Evolutionary conservation across 2,888 invertebrate species (phyloP).

Genomic region (Lasioglossum villosulum): DNA sequence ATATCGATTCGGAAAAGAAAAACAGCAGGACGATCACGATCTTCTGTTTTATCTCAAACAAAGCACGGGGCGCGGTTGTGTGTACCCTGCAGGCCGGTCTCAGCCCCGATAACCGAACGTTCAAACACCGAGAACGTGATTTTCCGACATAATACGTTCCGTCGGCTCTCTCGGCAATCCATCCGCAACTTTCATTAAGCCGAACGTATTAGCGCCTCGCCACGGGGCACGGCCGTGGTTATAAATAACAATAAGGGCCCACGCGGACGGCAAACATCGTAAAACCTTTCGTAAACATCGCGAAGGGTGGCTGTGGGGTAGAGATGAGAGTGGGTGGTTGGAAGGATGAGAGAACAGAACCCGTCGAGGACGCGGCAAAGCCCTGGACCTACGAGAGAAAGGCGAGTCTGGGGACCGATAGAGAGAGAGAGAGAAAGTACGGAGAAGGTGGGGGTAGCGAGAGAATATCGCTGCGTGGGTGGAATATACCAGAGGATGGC

Average conservation of each 20-base stretch:
- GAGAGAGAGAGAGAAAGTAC: constrained; percentile 14
- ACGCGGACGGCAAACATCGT: constrained; percentile 72
- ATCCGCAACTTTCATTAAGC: constrained; percentile 73
- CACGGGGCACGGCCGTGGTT: constrained; percentile 65
- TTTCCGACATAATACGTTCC: constrained; percentile 38
- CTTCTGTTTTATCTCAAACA: constrained; percentile 28
- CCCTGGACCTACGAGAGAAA: constrained; percentile 18
- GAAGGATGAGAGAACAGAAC: neutral
- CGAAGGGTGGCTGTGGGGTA: neutral
- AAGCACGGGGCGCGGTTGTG: neutral
- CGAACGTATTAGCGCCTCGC: constrained; percentile 69
- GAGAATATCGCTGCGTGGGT: constrained; percentile 65
- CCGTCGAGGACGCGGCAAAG: constrained; percentile 24
- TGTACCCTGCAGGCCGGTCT: neutral
- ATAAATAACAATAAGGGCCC: constrained; percentile 75
- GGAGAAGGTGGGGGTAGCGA: neutral
- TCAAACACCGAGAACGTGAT: constrained; percentile 58
- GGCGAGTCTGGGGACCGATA: constrained; percentile 44
- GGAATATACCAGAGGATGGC: constrained; percentile 59
- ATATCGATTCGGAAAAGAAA: neutral
- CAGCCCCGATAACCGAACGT: constrained; percentile 30
- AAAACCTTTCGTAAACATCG: constrained; percentile 70
- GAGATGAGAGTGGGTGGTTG: constrained; percentile 18
- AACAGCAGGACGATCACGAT: neutral
- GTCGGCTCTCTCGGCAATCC: constrained; percentile 42